Percentiles rank a stretch among this genome's conserved stretches.
Conservation (phyloP, 2,113 vertebrate genomes). For the Rhea pennata region DNA sequence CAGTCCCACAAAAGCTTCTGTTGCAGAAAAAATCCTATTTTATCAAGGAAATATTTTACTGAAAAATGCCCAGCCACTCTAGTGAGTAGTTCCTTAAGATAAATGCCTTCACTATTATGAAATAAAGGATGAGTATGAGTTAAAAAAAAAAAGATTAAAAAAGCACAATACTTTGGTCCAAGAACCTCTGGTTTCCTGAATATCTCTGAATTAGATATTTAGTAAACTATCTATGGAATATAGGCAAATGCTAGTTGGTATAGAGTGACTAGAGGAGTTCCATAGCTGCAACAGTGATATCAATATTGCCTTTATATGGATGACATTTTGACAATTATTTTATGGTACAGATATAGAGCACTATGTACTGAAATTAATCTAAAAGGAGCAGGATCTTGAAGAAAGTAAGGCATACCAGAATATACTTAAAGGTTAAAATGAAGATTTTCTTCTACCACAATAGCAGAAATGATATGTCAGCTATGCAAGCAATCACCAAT, state of each 20-base stretch:
- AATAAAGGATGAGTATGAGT: background rate
- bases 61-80: background rate
- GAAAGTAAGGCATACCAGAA: background rate
- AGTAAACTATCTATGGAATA: background rate
- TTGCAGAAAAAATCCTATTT: background rate
- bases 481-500: background rate
- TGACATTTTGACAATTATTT: background rate
- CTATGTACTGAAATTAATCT: background rate
- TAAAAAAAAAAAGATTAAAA: too few species aligned
- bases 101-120: background rate
- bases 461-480: background rate
- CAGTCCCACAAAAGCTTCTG: background rate
- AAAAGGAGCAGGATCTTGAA: background rate
- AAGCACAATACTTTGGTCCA: background rate
- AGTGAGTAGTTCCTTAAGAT: background rate
- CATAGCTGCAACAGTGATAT: background rate
- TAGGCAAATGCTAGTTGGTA: background rate
- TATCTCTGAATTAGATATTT: background rate
- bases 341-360: background rate
- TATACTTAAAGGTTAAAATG: background rate
- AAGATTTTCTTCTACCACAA: background rate
- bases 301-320: background rate
- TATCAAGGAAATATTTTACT: background rate
- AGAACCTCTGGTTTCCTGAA: background rate
- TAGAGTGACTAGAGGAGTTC: background rate